Percentiles rank a stretch among this genome's conserved stretches.
phyloP scores from a whole-genome alignment of 2,888 invertebrate genomes.

The Caenorhabditis sulstoni region DNA sequence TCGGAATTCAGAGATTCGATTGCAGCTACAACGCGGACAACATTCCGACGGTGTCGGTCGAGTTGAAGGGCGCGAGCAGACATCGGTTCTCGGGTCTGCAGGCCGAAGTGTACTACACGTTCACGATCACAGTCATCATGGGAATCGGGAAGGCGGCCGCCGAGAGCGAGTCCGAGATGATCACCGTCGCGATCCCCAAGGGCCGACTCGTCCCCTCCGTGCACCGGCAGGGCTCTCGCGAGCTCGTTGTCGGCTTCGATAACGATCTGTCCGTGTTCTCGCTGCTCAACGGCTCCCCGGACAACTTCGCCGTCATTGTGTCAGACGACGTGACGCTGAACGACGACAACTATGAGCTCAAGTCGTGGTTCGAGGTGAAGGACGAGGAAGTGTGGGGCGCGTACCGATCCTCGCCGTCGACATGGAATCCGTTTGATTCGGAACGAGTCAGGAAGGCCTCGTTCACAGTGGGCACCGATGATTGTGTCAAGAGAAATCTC shows the following conservation, averaged over 20 bases:
- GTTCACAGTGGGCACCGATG: constrained; percentile 77
- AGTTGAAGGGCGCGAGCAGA: constrained; percentile 71
- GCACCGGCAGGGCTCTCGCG: constrained; percentile 76
- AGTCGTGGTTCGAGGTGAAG: constrained; percentile 78
- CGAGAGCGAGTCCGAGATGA: constrained; percentile 77
- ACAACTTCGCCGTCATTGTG: constrained; percentile 79
- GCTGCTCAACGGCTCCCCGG: constrained; percentile 75
- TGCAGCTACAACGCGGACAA: constrained; percentile 68
- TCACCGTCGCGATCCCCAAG: constrained; percentile 75
- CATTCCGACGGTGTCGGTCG: constrained; percentile 67
- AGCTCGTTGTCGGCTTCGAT: constrained; percentile 75
- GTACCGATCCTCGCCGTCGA: constrained; percentile 74
- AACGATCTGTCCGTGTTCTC: constrained; percentile 76
- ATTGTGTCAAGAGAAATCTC: constrained; percentile 74
- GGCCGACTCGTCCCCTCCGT: constrained; percentile 67
- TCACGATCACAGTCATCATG: constrained; percentile 79
- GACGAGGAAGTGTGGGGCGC: constrained; percentile 73
- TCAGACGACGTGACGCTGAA: constrained; percentile 74
- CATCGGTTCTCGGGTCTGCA: constrained; percentile 75
- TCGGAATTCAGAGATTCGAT: background rate
- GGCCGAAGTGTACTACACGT: constrained; percentile 78
- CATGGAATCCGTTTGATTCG: constrained; percentile 74
- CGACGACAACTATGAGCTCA: constrained; percentile 77
- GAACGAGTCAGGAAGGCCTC: constrained; percentile 65
- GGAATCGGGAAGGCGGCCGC: constrained; percentile 74